Base-by-base conservation (phyloP, 2,797 vertebrate genomes). In the Amazonetta brasiliensis region DNA sequence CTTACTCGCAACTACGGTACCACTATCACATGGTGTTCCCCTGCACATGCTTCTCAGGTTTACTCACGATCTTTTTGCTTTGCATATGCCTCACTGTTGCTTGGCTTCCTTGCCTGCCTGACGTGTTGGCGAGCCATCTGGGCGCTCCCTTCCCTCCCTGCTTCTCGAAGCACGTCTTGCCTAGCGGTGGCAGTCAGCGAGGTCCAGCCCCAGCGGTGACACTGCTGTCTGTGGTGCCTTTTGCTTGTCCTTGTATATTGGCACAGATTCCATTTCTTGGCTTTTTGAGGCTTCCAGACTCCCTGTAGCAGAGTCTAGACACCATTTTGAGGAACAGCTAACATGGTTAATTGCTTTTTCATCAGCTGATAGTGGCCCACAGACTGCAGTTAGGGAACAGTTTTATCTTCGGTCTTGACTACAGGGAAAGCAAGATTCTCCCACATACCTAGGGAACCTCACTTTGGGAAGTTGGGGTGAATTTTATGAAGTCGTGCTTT, bases 151-250 rank as follows among this genome's bases (percentile, higher is more conserved):
- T 56, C 77, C 66, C 75, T 93, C 63, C 66, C 82, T 2, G 1
- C 26, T 87, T 89, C 67, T 84, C 54, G 7, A 41, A 86, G 58
- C 2, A 0, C 31, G 13, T 75, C 66, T 84, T 95, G 88, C 93
- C 94, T 94, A 89, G 86, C 71, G 94, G 94, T 95, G 90, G 37
- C 93, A 94, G 95, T 95, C 94, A 94, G 55, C 80, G 25, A 81
- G 92, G 93, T 89, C 67, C 63, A 62, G 84, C 66, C 71, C 31
- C 67, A 87, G 37, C 19, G 46, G 76, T 82, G 46, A 74, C 26
- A 6, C n/a, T 92, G 71, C 74, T 11, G 20, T 90, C 84, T 95
- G 66, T 89, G 77, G 30, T 87, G 74, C 20, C 39, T 90, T 90
- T 90, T 93, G 77, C 90, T 91, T 73, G 75, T 90, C 37, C 50